Evolutionary conservation across 2,113 vertebrate genomes (phyloP).

Genomic region (Cromileptes altivelis): DNA sequence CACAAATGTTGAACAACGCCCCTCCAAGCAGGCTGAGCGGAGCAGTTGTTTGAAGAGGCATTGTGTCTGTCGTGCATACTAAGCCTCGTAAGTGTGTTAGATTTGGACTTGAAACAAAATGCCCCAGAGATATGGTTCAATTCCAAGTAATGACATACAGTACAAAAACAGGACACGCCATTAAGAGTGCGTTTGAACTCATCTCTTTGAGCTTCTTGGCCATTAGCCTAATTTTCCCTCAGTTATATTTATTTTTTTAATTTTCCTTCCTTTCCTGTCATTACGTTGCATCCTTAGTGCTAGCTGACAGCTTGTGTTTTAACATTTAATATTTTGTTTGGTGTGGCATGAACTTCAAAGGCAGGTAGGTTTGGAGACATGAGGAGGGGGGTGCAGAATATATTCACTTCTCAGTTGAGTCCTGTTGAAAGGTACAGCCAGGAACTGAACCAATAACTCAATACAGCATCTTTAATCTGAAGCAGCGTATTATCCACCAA

Average conservation of each 20-base stretch:
- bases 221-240: conserved; percentile 52
- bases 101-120: conserved; percentile 77
- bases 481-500: neutral
- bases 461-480: conserved; percentile 2
- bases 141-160: conserved; percentile 77
- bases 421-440: conserved; percentile 9
- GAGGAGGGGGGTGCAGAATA: conserved; percentile 46
- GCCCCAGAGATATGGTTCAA: conserved; percentile 67
- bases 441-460: neutral
- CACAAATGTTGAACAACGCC: conserved; percentile 61
- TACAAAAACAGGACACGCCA: conserved; percentile 74
- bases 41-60: conserved; percentile 65
- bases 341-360: conserved; percentile 73
- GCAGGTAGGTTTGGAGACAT: conserved; percentile 43
- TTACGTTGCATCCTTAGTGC: conserved; percentile 48
- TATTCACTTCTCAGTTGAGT: conserved; percentile 23
- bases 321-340: conserved; percentile 66
- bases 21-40: conserved; percentile 50
- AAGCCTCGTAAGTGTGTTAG: conserved; percentile 63
- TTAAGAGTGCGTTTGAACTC: conserved; percentile 67
- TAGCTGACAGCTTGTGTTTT: conserved; percentile 64
- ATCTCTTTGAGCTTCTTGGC: conserved; percentile 63
- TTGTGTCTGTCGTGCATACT: conserved; percentile 65
- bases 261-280: conserved; percentile 46
- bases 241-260: conserved; percentile 34